Percentiles rank a stretch among this genome's conserved stretches.
phyloP scores from a whole-genome alignment of 2,797 vertebrate genomes.

The Sorex maritimensis region DNA sequence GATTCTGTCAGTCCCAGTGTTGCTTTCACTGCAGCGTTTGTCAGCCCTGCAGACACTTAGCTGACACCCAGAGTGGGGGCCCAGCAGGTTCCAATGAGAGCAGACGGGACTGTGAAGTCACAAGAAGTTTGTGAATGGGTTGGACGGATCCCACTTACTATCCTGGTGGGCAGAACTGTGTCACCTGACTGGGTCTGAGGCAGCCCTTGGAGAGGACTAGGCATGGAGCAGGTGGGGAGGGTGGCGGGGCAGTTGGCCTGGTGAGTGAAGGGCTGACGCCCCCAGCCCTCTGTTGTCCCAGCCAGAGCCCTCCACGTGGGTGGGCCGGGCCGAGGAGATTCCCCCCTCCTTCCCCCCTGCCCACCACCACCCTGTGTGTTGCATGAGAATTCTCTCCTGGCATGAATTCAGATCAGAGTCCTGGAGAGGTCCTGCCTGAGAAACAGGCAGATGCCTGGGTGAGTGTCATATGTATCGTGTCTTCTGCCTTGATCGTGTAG shows the following conservation, averaged over 20 bases:
- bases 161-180: neutral
- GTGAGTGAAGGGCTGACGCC: neutral
- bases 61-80: neutral
- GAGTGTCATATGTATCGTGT: neutral
- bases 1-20: neutral
- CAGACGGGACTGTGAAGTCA: neutral
- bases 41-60: neutral
- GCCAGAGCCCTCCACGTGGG: neutral
- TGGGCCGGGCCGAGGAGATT: neutral
- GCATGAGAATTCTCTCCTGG: neutral
- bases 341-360: neutral
- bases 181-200: neutral
- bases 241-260: neutral
- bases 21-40: neutral
- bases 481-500: neutral
- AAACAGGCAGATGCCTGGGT: neutral
- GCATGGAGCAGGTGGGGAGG: neutral
- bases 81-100: neutral
- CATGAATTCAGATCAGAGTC: neutral
- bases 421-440: neutral
- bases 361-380: neutral
- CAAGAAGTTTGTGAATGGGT: neutral
- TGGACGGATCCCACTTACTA: no score
- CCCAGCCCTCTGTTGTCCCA: neutral
- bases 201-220: neutral